A percentile compares a stretch with the other conserved stretches of the same genome.
These are phyloP conservation scores for Drosophila navojoa DNA, from an alignment of 1,140 invertebrate species.

Conservation along the genomic window DNA sequence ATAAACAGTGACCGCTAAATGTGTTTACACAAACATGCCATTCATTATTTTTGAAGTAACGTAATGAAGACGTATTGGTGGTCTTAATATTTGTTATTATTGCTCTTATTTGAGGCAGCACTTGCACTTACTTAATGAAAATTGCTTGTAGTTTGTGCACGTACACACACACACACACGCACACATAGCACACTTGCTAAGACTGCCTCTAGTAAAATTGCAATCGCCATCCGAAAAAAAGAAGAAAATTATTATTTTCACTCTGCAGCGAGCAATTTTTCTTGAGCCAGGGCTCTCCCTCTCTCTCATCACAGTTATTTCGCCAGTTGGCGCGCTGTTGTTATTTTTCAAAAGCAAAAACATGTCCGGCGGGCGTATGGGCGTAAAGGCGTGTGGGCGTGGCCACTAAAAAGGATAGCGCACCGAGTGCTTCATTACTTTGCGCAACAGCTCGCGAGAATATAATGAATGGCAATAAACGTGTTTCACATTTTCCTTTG, in stretches of 20 bases:
- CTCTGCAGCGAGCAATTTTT: slow-evolving; percentile 64
- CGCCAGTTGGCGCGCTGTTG: slow-evolving; percentile 40
- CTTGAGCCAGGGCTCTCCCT: slow-evolving; percentile 33
- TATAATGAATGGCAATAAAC: slow-evolving; percentile 83
- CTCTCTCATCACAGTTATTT: slow-evolving; percentile 50
- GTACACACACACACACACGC: slow-evolving; percentile 15
- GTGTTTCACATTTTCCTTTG: slow-evolving; percentile 79
- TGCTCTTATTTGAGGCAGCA: slow-evolving; percentile 41
- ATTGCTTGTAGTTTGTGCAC: slow-evolving; percentile 55
- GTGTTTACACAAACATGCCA: slow-evolving; percentile 72
- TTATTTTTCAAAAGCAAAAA: slow-evolving; percentile 46
- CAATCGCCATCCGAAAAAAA: slow-evolving; percentile 34
- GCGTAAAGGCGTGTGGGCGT: slow-evolving; percentile 13
- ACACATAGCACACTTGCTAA: background rate
- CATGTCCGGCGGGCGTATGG: slow-evolving; percentile 37
- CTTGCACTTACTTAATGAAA: slow-evolving; percentile 63
- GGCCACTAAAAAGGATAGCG: slow-evolving; percentile 55
- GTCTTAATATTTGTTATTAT: slow-evolving; percentile 42
- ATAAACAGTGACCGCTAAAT: slow-evolving; percentile 31
- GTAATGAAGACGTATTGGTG: slow-evolving; percentile 77
- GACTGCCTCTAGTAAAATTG: slow-evolving; percentile 35
- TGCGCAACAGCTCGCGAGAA: slow-evolving; percentile 81
- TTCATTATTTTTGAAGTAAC: slow-evolving; percentile 66
- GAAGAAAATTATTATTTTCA: slow-evolving; percentile 73
- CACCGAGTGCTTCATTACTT: slow-evolving; percentile 73